A percentile compares a stretch with the other conserved stretches of the same genome.
Conservation (phyloP, 2,888 invertebrate species). For the Drosophila tanythrix region DNA sequence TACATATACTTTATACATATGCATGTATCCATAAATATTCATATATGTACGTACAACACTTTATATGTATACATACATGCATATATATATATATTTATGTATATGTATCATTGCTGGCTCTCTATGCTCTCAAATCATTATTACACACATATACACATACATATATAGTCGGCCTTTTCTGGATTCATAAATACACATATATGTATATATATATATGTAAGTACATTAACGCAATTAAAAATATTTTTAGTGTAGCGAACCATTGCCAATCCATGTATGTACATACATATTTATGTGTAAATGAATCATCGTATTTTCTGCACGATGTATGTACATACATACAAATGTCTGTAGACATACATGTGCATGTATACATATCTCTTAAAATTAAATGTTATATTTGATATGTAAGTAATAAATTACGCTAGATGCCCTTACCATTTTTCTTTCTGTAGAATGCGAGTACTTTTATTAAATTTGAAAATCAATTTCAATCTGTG, state of each 20-base stretch:
- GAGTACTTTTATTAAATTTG: conserved; percentile 61
- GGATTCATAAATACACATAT: conserved; percentile 39
- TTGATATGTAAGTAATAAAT: conserved; percentile 2
- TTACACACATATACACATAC: conserved; percentile 13
- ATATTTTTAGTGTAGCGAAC: conserved; percentile 51
- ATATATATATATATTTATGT: neutral
- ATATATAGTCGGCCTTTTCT: conserved; percentile 8
- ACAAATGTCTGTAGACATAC: conserved; percentile 8
- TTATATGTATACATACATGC: conserved; percentile 15
- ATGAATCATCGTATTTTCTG: conserved; percentile 53
- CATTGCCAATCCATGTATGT: conserved; percentile 38
- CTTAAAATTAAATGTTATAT: conserved; percentile 11
- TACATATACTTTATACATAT: conserved; percentile 41
- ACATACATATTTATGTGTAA: conserved; percentile 46
- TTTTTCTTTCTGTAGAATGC: conserved; percentile 49
- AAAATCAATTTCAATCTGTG: conserved; percentile 58
- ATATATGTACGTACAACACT: conserved; percentile 41
- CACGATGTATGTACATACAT: conserved; percentile 20
- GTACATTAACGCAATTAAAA: conserved; percentile 45
- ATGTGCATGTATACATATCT: conserved; percentile 9
- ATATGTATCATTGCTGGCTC: conserved; percentile 7
- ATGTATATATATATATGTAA: conserved; percentile 14
- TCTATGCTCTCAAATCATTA: conserved; percentile 12
- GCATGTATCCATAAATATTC: conserved; percentile 40
- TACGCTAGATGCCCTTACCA: conserved; percentile 53